phyloP scores from a whole-genome alignment of 2,113 vertebrate species.

The Campylorhamphus procurvoides region DNA sequence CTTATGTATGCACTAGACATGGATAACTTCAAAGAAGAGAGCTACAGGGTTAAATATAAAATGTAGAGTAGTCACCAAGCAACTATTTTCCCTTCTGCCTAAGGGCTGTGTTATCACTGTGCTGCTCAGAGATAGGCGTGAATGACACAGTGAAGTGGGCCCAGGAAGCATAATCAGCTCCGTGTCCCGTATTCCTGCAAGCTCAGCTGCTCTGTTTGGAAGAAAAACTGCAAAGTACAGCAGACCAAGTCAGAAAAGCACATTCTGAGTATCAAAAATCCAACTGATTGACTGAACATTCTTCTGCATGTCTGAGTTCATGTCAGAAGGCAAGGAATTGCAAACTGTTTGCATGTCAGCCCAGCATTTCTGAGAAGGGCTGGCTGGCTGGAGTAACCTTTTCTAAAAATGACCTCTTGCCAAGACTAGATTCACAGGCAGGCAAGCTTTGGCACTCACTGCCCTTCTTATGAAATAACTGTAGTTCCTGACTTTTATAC shows the following conservation, averaged over 20 bases:
- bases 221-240: background rate
- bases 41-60: constrained; percentile 22
- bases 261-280: background rate
- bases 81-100: background rate
- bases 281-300: background rate
- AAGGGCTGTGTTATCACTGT: background rate
- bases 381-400: background rate
- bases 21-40: background rate
- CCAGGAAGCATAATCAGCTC: background rate
- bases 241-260: background rate
- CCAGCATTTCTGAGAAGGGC: background rate
- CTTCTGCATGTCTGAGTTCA: background rate
- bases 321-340: background rate
- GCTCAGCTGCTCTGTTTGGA: background rate
- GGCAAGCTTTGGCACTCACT: background rate
- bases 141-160: constrained; percentile 31
- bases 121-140: background rate
- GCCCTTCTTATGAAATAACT: background rate
- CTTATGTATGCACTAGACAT: background rate
- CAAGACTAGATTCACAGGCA: background rate
- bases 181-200: background rate
- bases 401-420: background rate
- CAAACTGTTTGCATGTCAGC: background rate
- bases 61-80: background rate
- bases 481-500: background rate